Evolutionary conservation across 2,113 vertebrate species (phyloP), one percentile per base, ranked within the genome.

Genomic region (Callipepla californica): DNA sequence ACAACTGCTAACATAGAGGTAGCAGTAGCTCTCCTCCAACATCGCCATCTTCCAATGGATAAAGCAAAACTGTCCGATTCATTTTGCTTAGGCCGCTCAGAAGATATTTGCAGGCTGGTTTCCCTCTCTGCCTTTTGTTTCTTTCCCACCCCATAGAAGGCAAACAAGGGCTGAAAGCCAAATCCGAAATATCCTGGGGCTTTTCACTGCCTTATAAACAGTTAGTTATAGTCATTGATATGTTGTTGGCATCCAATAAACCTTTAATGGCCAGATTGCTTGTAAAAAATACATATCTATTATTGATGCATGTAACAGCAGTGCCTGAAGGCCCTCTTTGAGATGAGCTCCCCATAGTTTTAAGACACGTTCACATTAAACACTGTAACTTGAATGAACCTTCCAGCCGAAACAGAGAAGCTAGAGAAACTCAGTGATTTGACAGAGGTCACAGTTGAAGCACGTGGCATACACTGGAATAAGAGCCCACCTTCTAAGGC

Each of bases 281-380:
- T 93, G 89, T 85, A 94, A 95, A 96, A 96, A 94, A 94, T 94
- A 92, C 51, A 44, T 92, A 93, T 95, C 47, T 95, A 77, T 74
- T 89, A 93, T 90, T 92, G 82, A 88, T 91, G 38, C 55, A 68
- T 42, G 51, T 22, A 91, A 85, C 90, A 90, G 62, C 80, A 61
- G 44, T 72, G 87, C 79, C 87, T 93, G 36, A 88, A 91, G 85
- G 80, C 40, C 58, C 25, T 62, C 36, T 80, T 73, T 2, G 3
- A 84, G 66, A 88, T 62, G 53, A 94, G 13, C 22, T 95, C 14
- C 18, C n/a, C 73, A 80, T 65, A 51, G 88, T 83, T 80, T 92
- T 65, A 70, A 85, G 62, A 14, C 59, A 80, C 82, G 40, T 83
- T 92, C 61, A 53, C 26, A 45, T 74, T 87, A 80, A 84, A 92